Evolutionary conservation across 2,888 invertebrate genomes (phyloP).

Genomic region (Eupithecia abbreviata): DNA sequence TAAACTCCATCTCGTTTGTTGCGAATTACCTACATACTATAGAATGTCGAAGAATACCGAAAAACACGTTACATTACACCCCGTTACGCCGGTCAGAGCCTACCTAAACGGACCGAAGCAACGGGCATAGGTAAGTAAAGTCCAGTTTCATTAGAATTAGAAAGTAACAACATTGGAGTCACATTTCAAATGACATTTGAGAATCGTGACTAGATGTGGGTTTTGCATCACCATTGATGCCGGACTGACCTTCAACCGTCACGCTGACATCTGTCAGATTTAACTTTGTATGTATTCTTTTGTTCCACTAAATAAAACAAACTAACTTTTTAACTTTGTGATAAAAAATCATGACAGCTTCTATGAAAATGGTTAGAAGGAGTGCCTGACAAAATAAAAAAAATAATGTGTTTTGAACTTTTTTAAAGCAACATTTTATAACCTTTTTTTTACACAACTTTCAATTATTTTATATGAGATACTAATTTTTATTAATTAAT

Average conservation of each 20-base stretch:
- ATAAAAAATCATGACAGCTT: neutral
- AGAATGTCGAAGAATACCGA: no score
- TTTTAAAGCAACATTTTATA: no score
- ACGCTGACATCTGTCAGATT: conserved; percentile 45
- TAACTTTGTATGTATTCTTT: conserved; percentile 14
- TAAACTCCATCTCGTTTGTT: no score
- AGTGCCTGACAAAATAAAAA: no score
- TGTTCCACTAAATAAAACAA: neutral
- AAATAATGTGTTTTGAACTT: no score
- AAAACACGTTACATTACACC: no score
- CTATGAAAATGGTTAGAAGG: neutral
- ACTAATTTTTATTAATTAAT: no score
- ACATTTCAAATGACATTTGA: conserved; percentile 55
- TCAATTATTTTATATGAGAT: no score
- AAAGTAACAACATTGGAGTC: conserved; percentile 49
- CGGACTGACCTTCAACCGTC: conserved; percentile 68
- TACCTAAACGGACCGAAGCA: neutral
- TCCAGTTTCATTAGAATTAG: conserved; percentile 15
- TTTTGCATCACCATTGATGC: conserved; percentile 64
- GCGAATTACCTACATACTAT: no score
- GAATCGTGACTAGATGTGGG: conserved; percentile 60
- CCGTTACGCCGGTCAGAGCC: no score
- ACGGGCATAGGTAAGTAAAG: neutral
- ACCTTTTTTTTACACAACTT: no score
- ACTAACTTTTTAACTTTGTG: neutral